Conservation (phyloP, 2,113 vertebrate genomes). For the Camelus bactrianus region DNA sequence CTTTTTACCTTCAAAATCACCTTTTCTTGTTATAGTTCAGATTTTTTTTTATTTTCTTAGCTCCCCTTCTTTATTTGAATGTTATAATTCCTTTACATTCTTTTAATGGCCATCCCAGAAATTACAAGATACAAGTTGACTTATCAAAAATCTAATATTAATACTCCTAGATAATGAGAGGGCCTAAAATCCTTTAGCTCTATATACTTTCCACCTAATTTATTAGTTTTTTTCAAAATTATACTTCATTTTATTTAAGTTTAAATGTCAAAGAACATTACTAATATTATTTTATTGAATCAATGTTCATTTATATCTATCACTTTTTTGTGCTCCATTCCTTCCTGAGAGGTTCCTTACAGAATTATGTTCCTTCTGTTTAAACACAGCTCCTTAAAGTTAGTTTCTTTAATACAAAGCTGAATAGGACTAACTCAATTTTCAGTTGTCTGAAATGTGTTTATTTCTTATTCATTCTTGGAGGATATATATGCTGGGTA, state of each 20-base stretch:
- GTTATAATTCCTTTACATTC: background rate
- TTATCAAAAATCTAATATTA: slow-evolving; percentile 26
- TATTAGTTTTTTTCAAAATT: background rate
- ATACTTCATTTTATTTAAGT: background rate
- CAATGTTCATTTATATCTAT: background rate
- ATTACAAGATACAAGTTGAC: background rate
- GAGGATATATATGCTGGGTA: too few species aligned
- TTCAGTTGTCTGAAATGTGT: background rate
- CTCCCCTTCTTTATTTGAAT: background rate
- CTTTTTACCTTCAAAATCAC: background rate
- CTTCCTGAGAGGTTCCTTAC: background rate
- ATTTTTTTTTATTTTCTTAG: background rate
- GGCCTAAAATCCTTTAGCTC: background rate
- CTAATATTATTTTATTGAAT: background rate
- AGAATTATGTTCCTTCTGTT: background rate
- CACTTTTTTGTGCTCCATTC: background rate
- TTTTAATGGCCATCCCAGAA: background rate
- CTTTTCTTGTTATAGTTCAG: background rate
- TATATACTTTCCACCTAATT: background rate
- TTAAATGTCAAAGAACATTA: background rate
- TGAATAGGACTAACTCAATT: background rate
- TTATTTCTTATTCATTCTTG: background rate
- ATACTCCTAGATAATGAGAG: background rate
- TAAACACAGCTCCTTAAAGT: background rate
- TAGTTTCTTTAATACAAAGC: background rate